Evolutionary conservation across 1,140 invertebrate species (phyloP), one percentile per base, ranked within the genome.

Genomic region (Drosophila santomea): DNA sequence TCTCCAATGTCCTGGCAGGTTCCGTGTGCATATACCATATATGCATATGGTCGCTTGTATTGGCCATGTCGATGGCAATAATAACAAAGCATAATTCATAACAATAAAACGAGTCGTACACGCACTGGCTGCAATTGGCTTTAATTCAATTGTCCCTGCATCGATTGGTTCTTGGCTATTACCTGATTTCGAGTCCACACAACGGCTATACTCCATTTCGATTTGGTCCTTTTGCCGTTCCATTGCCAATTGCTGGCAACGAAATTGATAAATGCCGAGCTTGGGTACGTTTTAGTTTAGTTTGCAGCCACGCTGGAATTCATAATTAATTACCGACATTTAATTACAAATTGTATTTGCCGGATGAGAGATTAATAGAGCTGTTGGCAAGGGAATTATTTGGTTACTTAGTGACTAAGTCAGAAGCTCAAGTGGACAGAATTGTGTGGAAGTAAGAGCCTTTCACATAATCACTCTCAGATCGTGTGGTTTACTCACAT

Each of bases 301-400:
- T 66, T 8, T 38, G 69, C 20, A 20, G 20, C 44, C 52, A 57
- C 60, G 32, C 44, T 50, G 51, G 52, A 58, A 64, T 88, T 72
- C 74, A 82, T 82, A 76, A 86, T 88, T 79, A 74, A 76, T 72
- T 56, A 50, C 41, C 47, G 12, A 66, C 52, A 68, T 68, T 68
- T 67, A 72, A 71, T 72, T 72, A 44, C 66, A 72, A 68, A 66
- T 66, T 66, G 66, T 50, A 39, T 72, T 71, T 39, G 51, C 44
- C 38, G 35, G 41, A 38, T 56, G 50, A 17, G 63, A 69, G 50
- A 69, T 51, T 69, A 69, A 69, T 69, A 39, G 41, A 68, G 41
- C 47, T 56, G 35, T 17, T 36, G 36, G 25, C 17, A n/a, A 4
- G 25, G 17, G 35, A 35, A 48, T 47, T 43, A 43, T n/a, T 51